Evolutionary conservation across 2,888 invertebrate genomes (phyloP).

Genomic region (Tenthredo amoena): DNA sequence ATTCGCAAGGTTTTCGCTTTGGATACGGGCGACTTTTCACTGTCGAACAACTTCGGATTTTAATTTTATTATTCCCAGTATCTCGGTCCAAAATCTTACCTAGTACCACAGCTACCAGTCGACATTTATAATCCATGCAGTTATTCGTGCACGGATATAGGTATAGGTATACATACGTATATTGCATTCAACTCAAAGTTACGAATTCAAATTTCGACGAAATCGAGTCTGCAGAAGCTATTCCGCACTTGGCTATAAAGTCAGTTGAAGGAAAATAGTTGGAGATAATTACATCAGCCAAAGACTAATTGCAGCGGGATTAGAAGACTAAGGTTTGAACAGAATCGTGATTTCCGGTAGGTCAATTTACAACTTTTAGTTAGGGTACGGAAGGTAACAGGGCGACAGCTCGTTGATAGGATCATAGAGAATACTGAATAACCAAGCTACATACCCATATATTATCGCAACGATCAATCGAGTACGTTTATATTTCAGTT

Average conservation of each 20-base stretch:
- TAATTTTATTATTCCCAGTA: background rate
- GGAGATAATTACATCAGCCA: background rate
- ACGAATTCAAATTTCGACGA: background rate
- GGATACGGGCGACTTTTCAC: background rate
- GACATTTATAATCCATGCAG: background rate
- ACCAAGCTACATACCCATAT: background rate
- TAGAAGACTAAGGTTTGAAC: background rate
- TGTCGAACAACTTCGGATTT: background rate
- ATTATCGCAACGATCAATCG: conserved; percentile 36
- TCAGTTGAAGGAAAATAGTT: background rate
- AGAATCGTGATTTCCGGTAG: background rate
- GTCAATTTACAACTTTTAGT: background rate
- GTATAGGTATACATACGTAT: background rate
- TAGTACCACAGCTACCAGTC: too few species aligned
- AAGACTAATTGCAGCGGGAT: background rate
- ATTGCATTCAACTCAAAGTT: background rate
- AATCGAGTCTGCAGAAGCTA: background rate
- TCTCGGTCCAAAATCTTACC: background rate
- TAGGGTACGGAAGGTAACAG: background rate
- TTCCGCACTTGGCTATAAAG: background rate
- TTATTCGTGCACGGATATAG: background rate
- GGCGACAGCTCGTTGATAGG: background rate
- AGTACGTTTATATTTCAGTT: conserved; percentile 14
- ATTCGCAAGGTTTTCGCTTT: background rate
- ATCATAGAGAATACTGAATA: background rate